Percentiles rank a stretch among this genome's conserved stretches.
Conservation (phyloP, 2,113 vertebrate species). For the Oenanthe melanoleuca region DNA sequence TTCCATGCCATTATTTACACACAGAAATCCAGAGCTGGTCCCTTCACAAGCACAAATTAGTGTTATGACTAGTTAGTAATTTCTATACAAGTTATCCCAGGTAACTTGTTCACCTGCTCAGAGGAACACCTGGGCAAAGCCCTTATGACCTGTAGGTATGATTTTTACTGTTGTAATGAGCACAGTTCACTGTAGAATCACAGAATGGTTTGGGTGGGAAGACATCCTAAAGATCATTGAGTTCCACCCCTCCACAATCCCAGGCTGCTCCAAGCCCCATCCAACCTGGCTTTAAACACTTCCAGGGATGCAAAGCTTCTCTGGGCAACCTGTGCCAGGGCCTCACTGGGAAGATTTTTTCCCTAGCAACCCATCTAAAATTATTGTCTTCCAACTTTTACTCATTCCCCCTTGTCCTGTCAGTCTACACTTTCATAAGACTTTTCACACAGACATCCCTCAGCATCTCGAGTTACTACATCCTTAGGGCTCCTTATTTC, state of each 20-base stretch:
- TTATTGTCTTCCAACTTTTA: background rate
- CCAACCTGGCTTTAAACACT: background rate
- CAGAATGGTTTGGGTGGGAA: too few species aligned
- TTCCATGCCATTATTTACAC: background rate
- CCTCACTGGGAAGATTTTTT: background rate
- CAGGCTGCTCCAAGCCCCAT: background rate
- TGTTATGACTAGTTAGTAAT: too few species aligned
- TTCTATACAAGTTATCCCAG: background rate
- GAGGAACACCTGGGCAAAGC: background rate
- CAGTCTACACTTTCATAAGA: background rate
- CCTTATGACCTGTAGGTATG: background rate
- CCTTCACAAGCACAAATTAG: background rate
- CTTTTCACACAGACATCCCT: too few species aligned
- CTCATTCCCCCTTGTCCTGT: accelerated
- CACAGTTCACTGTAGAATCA: background rate
- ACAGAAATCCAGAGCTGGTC: background rate
- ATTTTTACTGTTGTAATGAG: background rate
- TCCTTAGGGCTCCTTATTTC: background rate
- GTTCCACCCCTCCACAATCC: background rate
- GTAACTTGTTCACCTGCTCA: background rate
- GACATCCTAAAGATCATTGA: background rate
- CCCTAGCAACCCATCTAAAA: background rate
- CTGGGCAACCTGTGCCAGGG: background rate
- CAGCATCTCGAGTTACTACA: background rate
- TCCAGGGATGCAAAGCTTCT: background rate